phyloP scores from a whole-genome alignment of 2,797 vertebrate genomes.

The Brachyalestes nurse region DNA sequence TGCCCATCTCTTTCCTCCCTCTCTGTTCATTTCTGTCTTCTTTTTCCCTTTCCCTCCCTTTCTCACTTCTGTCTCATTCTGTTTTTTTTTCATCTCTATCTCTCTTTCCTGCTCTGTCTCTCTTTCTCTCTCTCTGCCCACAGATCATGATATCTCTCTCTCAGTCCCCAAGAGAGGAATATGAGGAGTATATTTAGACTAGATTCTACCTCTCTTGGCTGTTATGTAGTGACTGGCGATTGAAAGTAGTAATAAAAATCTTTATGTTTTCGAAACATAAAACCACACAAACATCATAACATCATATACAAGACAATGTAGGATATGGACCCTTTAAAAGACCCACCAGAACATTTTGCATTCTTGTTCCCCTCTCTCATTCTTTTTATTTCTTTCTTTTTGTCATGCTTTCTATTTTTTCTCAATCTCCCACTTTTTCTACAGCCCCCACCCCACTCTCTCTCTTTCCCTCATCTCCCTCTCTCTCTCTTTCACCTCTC shows the following conservation, averaged over 20 bases:
- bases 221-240: not conserved
- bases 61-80: no score
- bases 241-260: not conserved
- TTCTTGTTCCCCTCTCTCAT: no score
- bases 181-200: slow-evolving; percentile 39
- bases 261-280: no score
- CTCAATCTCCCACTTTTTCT: no score
- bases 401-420: no score
- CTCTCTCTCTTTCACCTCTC: not conserved
- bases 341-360: no score
- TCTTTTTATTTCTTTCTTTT: no score
- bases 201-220: slow-evolving; percentile 19
- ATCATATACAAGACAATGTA: no score
- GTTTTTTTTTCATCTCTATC: not conserved
- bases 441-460: not conserved
- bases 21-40: not conserved
- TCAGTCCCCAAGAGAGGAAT: slow-evolving; percentile 12
- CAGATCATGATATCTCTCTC: not conserved
- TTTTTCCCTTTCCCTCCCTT: not conserved
- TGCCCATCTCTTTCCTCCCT: not conserved
- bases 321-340: no score
- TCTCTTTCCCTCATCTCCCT: no score
- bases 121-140: not conserved
- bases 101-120: not conserved
- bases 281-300: no score